phyloP scores from a whole-genome alignment of 2,888 invertebrate species.

The Epirrhoe alternata region DNA sequence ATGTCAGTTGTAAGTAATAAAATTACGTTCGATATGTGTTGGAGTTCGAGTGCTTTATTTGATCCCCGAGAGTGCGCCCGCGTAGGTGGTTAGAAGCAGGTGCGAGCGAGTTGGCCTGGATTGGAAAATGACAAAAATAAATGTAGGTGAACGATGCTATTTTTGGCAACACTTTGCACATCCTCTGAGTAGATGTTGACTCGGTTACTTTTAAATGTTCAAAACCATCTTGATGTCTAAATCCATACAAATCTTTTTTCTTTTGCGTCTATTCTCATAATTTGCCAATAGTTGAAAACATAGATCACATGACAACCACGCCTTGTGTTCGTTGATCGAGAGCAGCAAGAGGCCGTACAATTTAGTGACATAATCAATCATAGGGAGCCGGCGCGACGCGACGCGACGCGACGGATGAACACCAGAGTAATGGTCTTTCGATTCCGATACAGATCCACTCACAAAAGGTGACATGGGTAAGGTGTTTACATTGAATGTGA shows the following conservation, averaged over 20 bases:
- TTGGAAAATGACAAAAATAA: not conserved
- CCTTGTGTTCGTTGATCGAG: not conserved
- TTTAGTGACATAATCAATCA: slow-evolving; percentile 29
- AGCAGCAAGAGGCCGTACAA: slow-evolving; percentile 1
- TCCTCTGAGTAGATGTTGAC: not conserved
- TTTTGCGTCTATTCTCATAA: not conserved
- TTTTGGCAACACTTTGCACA: not conserved
- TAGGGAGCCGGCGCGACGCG: slow-evolving; percentile 6
- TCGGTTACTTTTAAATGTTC: not conserved
- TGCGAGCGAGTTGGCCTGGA: not conserved
- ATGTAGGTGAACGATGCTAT: not conserved
- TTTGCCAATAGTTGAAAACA: not conserved
- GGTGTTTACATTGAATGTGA: slow-evolving; percentile 15
- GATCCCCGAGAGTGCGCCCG: not conserved
- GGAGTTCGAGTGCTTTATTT: slow-evolving; percentile 20
- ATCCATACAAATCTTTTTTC: not conserved
- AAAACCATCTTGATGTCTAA: not conserved
- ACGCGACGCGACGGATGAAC: slow-evolving; percentile 24
- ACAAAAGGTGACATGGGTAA: slow-evolving; percentile 22
- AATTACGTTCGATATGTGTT: slow-evolving; percentile 63
- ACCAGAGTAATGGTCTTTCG: slow-evolving; percentile 23
- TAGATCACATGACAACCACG: not conserved
- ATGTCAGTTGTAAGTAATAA: slow-evolving; percentile 77
- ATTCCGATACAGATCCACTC: slow-evolving; percentile 20
- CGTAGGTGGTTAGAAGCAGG: not conserved